Conservation (phyloP, 2,113 vertebrate species). For the Hydrochoerus hydrochaeris region DNA sequence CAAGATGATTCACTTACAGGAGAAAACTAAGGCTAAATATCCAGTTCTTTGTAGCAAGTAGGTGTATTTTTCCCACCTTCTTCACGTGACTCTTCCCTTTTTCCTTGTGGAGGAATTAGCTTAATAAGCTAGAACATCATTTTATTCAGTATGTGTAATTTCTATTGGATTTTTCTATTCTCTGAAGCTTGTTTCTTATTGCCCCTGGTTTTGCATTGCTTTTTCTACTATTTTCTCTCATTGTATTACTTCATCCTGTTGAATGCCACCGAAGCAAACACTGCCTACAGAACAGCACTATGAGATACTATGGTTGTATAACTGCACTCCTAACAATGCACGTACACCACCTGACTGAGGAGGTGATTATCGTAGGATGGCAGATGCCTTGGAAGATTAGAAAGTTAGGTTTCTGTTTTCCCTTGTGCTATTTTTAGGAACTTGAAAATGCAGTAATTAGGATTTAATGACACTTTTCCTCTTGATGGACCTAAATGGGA, state of each 20-base stretch:
- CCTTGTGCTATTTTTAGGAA: constrained; percentile 28
- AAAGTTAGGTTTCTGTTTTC: constrained; percentile 12
- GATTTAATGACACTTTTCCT: constrained; percentile 13
- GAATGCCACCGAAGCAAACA: background rate
- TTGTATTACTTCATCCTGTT: background rate
- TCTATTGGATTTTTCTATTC: background rate
- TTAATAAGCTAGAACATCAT: background rate
- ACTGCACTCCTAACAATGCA: constrained; percentile 7
- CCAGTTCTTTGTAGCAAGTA: background rate
- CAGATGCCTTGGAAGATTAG: constrained; percentile 52
- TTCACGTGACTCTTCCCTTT: background rate
- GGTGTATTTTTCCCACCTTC: background rate
- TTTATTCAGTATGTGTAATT: background rate
- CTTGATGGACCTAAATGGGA: background rate
- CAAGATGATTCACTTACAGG: background rate
- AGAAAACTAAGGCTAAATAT: background rate
- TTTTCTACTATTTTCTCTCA: background rate
- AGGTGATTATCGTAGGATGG: constrained; percentile 41
- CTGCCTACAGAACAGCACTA: background rate
- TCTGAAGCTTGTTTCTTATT: background rate
- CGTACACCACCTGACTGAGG: constrained; percentile 33
- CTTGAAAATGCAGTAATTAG: constrained; percentile 39
- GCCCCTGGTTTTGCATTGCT: background rate
- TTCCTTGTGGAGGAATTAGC: background rate
- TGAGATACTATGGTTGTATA: background rate